Percentiles rank a stretch among this genome's conserved stretches.
Evolutionary conservation across 2,888 invertebrate genomes (phyloP).

Genomic region (Cephus sareptanus): DNA sequence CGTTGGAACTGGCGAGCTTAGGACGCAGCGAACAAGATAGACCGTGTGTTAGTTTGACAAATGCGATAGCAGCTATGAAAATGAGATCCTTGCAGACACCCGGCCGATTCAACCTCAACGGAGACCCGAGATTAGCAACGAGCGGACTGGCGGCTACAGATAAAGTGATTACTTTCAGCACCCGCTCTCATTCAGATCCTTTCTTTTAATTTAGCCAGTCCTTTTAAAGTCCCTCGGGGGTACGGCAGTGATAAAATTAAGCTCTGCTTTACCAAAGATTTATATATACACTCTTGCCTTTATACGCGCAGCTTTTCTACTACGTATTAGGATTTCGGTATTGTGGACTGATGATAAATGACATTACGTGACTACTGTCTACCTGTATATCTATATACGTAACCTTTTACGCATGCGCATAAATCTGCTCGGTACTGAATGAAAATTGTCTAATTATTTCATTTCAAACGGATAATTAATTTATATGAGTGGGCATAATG

Average conservation of each 20-base stretch:
- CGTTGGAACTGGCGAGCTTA: neutral
- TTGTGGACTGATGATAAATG: neutral
- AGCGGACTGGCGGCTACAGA: slow-evolving; percentile 45
- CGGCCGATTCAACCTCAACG: slow-evolving; percentile 20
- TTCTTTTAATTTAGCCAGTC: slow-evolving; percentile 49
- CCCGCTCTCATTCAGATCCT: slow-evolving; percentile 49
- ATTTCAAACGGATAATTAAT: too few relatives aligned
- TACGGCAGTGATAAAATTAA: slow-evolving; percentile 48
- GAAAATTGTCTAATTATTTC: neutral
- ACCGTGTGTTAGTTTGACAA: slow-evolving; percentile 17
- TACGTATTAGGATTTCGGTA: neutral
- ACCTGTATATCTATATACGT: too few relatives aligned
- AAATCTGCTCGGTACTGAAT: neutral
- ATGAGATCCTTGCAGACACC: slow-evolving; percentile 15
- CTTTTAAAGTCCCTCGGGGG: slow-evolving; percentile 32
- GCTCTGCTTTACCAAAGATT: slow-evolving; percentile 38
- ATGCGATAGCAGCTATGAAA: slow-evolving; percentile 18
- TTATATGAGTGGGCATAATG: too few relatives aligned
- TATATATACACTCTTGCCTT: slow-evolving; percentile 20
- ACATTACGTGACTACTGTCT: neutral
- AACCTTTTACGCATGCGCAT: neutral
- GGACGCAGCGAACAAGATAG: neutral
- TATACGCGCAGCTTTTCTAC: neutral
- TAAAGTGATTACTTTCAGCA: slow-evolving; percentile 52
- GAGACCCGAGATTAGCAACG: slow-evolving; percentile 38